Conservation (phyloP, 2,113 vertebrate genomes). For the Dromaius novaehollandiae region DNA sequence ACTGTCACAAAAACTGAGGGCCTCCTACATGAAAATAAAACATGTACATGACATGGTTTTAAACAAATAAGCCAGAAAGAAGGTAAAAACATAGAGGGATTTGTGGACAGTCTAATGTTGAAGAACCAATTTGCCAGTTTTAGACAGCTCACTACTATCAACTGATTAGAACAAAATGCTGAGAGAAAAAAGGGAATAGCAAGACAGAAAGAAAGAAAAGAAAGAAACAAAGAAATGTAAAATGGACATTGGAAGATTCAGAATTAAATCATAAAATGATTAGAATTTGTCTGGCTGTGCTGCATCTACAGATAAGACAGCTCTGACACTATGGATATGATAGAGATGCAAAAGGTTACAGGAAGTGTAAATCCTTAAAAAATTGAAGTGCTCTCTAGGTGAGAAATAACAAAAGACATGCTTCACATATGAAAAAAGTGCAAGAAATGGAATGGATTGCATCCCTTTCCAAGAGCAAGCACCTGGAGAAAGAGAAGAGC, state of each 20-base stretch:
- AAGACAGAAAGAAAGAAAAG: background rate
- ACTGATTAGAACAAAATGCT: background rate
- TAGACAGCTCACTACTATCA: background rate
- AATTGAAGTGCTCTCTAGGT: background rate
- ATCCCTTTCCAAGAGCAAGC: background rate
- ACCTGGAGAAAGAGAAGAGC: background rate
- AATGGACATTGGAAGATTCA: no score
- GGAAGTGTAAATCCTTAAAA: background rate
- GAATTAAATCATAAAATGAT: no score
- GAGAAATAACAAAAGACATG: background rate
- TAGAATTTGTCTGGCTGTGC: background rate
- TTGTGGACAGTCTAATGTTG: background rate
- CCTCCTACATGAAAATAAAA: background rate
- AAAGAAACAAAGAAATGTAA: background rate
- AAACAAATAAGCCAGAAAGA: background rate
- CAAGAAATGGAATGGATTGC: background rate
- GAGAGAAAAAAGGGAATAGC: background rate
- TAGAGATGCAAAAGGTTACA: background rate
- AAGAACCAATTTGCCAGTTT: background rate
- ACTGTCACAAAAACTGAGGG: background rate
- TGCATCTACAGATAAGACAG: background rate
- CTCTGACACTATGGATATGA: background rate
- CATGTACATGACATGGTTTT: fast-evolving
- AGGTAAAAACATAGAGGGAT: background rate
- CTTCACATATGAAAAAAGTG: background rate